Conservation (phyloP, 1,140 invertebrate genomes). For the Cecropterus lyciades region DNA sequence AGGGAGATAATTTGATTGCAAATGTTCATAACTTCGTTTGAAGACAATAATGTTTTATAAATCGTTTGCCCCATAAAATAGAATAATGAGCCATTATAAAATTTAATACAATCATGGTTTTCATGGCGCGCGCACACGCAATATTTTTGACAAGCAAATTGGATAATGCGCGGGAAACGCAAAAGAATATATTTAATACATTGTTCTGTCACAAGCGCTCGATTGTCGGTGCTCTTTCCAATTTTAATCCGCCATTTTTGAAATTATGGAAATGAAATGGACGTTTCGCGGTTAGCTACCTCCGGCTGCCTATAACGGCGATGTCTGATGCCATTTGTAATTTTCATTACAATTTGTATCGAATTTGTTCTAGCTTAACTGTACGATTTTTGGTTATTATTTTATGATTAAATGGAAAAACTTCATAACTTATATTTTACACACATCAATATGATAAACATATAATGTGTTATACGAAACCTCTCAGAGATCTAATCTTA, state of each 20-base stretch:
- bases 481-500: too few relatives aligned
- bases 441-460: too few relatives aligned
- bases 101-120: constrained; percentile 23
- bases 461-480: too few relatives aligned
- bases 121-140: constrained; percentile 45
- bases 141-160: constrained; percentile 75
- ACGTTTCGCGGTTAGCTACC: constrained; percentile 77
- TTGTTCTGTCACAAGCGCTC: constrained; percentile 60
- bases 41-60: constrained; percentile 17
- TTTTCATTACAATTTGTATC: constrained; percentile 3
- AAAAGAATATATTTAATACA: constrained; percentile 39
- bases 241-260: constrained; percentile 76
- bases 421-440: too few relatives aligned
- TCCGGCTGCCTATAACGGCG: constrained; percentile 40
- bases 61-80: constrained; percentile 18
- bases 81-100: constrained; percentile 35
- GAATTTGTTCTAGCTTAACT: too few relatives aligned
- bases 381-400: too few relatives aligned
- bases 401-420: too few relatives aligned
- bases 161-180: constrained; percentile 71
- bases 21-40: not conserved
- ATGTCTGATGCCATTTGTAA: constrained; percentile 47
- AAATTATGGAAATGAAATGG: constrained; percentile 77
- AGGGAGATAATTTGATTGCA: too few relatives aligned
- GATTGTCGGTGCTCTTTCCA: constrained; percentile 69